Base-by-base conservation (phyloP, 2,797 vertebrate species). In the Gymnodraco acuticeps region DNA sequence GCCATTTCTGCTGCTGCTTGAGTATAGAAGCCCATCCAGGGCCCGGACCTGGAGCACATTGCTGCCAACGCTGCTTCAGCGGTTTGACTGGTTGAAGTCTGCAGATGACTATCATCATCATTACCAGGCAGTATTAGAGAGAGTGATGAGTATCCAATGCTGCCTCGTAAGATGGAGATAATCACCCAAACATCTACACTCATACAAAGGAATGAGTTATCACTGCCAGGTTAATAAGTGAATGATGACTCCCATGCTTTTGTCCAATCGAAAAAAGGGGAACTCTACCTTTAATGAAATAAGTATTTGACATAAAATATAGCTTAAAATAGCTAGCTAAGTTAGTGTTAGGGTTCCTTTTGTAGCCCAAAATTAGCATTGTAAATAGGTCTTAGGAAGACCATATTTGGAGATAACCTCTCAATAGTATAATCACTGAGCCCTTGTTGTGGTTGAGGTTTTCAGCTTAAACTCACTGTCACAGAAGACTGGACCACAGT, bases 61-160 rank as follows among this genome's bases (percentile, higher is more conserved):
- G 3, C 52, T 31, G 48, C 65, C 64, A 52, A 64, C 15, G 8
- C 15, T 42, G 73, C 64, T 64, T 55, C 55, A 59, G 63, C 1
- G 4, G 61, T 81, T 71, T 78, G 85, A 93, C 71, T 70, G 77
- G 63, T 77, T 55, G 94, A 62, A 80, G 94, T 82, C 67, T 2
- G 84, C 20, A 91, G 98, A 94, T 94, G 95, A 89, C 95, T 95
- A 93, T 96, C 90, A 98, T 98, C 98, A 99, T 99, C 98, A 98
- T 99, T 99, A 99, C 98, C 98, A 99, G 98, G 98, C 98, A 99
- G 98, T 99, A 99, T 99, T 99, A 99, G 98, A 99, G 93, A 96
- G 73, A 94, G 93, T 62, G 90, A 95, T 91, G 94, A 94, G 33
- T 95, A 97, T 99, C 98, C 97, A 99, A 99, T 99, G 97, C 98